These are phyloP conservation scores for Psylliodes chrysocephalus DNA, from an alignment of 2,888 invertebrate species.

Conservation along the genomic window DNA sequence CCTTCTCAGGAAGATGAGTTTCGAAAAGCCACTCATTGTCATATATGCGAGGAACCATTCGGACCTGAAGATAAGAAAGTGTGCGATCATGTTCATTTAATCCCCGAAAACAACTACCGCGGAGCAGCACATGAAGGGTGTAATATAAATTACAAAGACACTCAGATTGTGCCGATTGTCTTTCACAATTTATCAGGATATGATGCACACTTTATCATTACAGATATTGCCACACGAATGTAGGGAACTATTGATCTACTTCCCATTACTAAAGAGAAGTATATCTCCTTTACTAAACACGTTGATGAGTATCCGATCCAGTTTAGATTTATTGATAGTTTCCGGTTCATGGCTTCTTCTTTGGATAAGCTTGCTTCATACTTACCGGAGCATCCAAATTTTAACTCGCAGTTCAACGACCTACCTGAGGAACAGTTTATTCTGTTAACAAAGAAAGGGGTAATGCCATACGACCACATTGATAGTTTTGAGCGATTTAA, in stretches of 20 bases:
- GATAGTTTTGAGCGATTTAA: constrained; percentile 23
- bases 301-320: not conserved
- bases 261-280: constrained; percentile 44
- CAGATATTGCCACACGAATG: too few relatives aligned
- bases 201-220: too few relatives aligned
- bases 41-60: too few relatives aligned
- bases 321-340: not conserved
- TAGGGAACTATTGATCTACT: constrained; percentile 7
- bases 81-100: too few relatives aligned
- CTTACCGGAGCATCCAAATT: constrained; percentile 7
- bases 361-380: too few relatives aligned
- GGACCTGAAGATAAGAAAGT: too few relatives aligned
- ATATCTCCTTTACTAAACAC: constrained; percentile 38
- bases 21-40: too few relatives aligned
- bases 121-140: not conserved
- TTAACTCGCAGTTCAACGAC: not conserved
- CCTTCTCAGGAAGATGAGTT: too few relatives aligned
- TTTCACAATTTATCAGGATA: too few relatives aligned
- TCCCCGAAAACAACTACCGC: too few relatives aligned
- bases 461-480: constrained; percentile 28
- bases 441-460: constrained; percentile 14
- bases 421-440: constrained; percentile 9
- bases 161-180: too few relatives aligned
- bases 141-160: not conserved
- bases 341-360: too few relatives aligned